Base-by-base conservation (phyloP, 2,113 vertebrate genomes). In the Hemicordylus capensis region DNA sequence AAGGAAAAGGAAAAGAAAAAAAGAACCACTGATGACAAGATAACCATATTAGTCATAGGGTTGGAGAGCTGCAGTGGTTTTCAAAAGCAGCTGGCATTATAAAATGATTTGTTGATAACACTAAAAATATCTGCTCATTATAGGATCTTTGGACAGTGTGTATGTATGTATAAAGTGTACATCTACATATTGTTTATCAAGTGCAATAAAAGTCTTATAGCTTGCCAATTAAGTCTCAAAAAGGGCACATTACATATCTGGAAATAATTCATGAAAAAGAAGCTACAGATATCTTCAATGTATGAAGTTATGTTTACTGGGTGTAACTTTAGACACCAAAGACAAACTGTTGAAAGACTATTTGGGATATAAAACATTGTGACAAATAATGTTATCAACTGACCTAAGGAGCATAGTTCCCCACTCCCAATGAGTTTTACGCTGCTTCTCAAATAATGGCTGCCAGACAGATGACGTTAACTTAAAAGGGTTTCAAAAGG, bases 21-120 rank as follows among this genome's bases (percentile, higher is more conserved):
- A n/a, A n/a, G n/a, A n/a, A n/a, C n/a, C n/a, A n/a, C 95, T 96
- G 83, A 89, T 85, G 91, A 92, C 91, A 94, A 93, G 76, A 94
- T 2, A 79, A 82, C 89, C 42, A 19, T 56, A 88, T 89, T 93
- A 93, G 87, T 91, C 56, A 39, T 92, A 92, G 73, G 93, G 89
- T 92, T 85, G 83, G 87, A 93, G 87, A 92, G 44, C 63, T 64
- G 89, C 85, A 92, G 89, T 81, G 54, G 93, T 95, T 96, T 95
- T 95, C 92, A 93, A 90, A 94, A 92, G 82, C 85, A 92, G 85
- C 42, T 92, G 91, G 89, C 89, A 93, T 94, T 95, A 95, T 89
- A 93, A 95, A 96, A 87, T 87, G 84, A 94, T 91, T 91, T 88
- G 72, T 93, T 94, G 94, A 96, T 89, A 93, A 94, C 58, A 85